Evolutionary conservation across 2,113 vertebrate genomes (phyloP).

Genomic region (Castor canadensis): DNA sequence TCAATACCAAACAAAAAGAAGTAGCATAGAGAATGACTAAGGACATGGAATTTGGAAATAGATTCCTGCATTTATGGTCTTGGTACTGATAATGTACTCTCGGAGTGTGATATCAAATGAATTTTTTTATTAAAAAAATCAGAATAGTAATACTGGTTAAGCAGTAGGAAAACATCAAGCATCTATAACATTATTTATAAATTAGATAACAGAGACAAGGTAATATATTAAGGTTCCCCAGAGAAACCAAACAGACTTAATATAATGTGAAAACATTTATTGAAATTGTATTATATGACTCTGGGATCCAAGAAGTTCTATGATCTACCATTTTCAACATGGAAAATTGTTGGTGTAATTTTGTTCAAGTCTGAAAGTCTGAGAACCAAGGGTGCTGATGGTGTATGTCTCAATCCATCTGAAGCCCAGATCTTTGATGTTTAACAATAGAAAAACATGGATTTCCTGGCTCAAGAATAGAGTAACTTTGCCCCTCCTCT

Average conservation of each 20-base stretch:
- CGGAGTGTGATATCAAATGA: not conserved
- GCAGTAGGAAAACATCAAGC: not conserved
- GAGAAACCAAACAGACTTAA: not conserved
- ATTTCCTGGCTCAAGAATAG: not conserved
- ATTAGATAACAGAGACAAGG: not conserved
- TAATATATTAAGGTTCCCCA: not conserved
- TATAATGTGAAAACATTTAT: not conserved
- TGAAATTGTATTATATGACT: not conserved
- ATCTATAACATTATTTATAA: not conserved
- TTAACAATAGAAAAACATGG: not conserved
- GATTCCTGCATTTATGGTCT: not conserved
- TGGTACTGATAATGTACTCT: not conserved
- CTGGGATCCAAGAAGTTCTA: not conserved
- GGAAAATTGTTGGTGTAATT: not conserved
- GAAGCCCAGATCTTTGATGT: not conserved
- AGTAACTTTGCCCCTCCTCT: not conserved
- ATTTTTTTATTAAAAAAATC: constrained; percentile 6
- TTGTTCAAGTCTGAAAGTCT: not conserved
- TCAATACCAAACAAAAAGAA: not conserved
- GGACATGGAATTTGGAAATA: not conserved
- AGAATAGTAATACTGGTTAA: not conserved
- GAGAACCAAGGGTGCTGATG: not conserved
- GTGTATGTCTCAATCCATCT: not conserved
- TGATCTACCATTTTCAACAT: not conserved
- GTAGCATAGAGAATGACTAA: not conserved